Conservation (phyloP, 2,888 invertebrate species). For the Habroteleia sp. region DNA sequence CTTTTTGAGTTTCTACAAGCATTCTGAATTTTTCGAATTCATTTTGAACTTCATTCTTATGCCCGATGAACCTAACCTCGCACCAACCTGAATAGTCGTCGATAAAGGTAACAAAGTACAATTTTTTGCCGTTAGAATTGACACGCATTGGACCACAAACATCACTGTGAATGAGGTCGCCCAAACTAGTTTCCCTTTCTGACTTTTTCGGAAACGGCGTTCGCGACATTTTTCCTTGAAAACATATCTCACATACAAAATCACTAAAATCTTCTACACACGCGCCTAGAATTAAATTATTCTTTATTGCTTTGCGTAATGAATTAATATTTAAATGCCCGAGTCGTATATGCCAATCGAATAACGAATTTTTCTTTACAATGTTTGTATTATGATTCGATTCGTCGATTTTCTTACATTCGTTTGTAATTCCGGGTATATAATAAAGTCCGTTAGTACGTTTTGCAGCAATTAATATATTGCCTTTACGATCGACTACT, state of each 20-base stretch:
- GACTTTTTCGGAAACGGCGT: background rate
- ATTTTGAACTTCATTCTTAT: background rate
- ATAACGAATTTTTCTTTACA: background rate
- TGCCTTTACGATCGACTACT: slow-evolving; percentile 14
- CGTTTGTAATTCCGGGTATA: background rate
- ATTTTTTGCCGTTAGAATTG: background rate
- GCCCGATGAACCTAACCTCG: background rate
- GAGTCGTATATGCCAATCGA: background rate
- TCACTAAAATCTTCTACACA: background rate
- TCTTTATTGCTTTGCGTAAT: background rate
- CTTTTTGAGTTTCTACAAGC: background rate
- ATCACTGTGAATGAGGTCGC: background rate
- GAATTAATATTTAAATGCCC: slow-evolving; percentile 1
- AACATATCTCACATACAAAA: slow-evolving; percentile 3
- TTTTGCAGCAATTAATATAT: background rate
- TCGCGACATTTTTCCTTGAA: slow-evolving; percentile 4
- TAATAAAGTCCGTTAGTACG: background rate
- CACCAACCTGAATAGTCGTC: background rate
- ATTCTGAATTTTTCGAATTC: slow-evolving; percentile 3
- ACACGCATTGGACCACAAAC: slow-evolving; percentile 1
- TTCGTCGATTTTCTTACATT: background rate
- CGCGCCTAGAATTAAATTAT: background rate
- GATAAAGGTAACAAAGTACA: background rate
- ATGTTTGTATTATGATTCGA: background rate
- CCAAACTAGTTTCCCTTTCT: background rate